Evolutionary conservation across 2,888 invertebrate species (phyloP), one percentile per base, ranked within the genome.

Genomic region (Lasioglossum zephyrum): DNA sequence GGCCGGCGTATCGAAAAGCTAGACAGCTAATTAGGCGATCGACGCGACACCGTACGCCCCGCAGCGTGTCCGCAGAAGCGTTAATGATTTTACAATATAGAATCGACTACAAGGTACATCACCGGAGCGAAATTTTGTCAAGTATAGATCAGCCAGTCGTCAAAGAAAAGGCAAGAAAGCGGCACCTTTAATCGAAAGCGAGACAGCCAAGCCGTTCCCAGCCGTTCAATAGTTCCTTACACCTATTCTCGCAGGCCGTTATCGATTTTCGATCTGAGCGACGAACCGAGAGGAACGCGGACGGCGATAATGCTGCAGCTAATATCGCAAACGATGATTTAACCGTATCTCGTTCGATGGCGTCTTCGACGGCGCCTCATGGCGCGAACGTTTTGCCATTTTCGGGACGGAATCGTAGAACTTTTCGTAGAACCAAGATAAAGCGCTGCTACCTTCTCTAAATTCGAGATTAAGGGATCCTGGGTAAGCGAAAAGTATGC

Each of bases 281-380:
- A 78, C 87, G 91, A 90, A 89, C 88, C 90, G 89, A 87, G 85
- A 90, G 91, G 86, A 89, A 88, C 86, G 81, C 86, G 75, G 26
- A 78, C 81, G 80, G 88, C 87, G 92, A 93, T 93, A 93, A 93
- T 91, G 91, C 90, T 73, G 81, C 79, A 84, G 89, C 91, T 92
- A 93, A 93, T 92, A 92, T 92, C 92, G 85, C 87, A 89, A 92
- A 92, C 90, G 92, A 91, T 91, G 88, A 92, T 92, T 93, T 93
- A 91, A 92, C 87, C 88, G 82, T 90, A 85, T 85, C 86, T 85
- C 87, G 88, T 86, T 87, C 87, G 39, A 41, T 3, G 31, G 77
- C 39, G 86, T 87, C 84, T 81, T 60, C 79, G 41, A 72, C 60
- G 26, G 60, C 60, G 16, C 31, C 60, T 16, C 26, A 31, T 63